A percentile compares a stretch with the other conserved stretches of the same genome.
phyloP scores from a whole-genome alignment of 2,888 invertebrate species.

The Agriopis marginaria region DNA sequence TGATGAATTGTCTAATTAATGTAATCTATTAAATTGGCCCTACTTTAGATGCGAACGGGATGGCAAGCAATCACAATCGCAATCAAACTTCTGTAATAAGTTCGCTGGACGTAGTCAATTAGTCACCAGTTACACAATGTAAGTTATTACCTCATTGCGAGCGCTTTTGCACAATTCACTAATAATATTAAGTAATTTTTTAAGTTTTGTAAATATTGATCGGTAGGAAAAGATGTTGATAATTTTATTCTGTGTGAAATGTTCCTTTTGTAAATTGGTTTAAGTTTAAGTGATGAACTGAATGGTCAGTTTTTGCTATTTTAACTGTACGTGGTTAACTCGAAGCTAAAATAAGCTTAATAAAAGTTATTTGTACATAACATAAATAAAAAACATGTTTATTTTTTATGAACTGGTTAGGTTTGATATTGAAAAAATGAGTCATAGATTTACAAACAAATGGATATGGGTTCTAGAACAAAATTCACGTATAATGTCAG shows the following conservation, averaged over 20 bases:
- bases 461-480: no score
- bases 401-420: neutral
- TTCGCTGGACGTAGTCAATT: slow-evolving; percentile 71
- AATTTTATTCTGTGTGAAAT: slow-evolving; percentile 57
- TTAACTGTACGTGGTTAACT: slow-evolving; percentile 15
- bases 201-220: slow-evolving; percentile 71
- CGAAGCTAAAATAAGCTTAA: slow-evolving; percentile 6
- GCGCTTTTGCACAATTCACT: slow-evolving; percentile 85
- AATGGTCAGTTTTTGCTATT: slow-evolving; percentile 18
- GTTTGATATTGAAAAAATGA: neutral
- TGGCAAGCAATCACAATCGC: no score
- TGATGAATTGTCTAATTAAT: no score
- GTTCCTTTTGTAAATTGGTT: slow-evolving; percentile 60
- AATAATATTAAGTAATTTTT: slow-evolving; percentile 57
- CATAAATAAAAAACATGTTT: neutral
- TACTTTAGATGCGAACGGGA: no score
- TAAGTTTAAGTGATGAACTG: slow-evolving; percentile 14
- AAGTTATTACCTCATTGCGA: slow-evolving; percentile 84
- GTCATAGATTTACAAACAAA: no score
- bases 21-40: no score
- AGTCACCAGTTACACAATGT: slow-evolving; percentile 84
- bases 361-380: slow-evolving; percentile 3
- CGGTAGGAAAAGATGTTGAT: slow-evolving; percentile 46
- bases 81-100: no score
- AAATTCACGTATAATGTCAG: no score